Base-by-base conservation (phyloP, 2,888 invertebrate species). In the Tipula lateralis region DNA sequence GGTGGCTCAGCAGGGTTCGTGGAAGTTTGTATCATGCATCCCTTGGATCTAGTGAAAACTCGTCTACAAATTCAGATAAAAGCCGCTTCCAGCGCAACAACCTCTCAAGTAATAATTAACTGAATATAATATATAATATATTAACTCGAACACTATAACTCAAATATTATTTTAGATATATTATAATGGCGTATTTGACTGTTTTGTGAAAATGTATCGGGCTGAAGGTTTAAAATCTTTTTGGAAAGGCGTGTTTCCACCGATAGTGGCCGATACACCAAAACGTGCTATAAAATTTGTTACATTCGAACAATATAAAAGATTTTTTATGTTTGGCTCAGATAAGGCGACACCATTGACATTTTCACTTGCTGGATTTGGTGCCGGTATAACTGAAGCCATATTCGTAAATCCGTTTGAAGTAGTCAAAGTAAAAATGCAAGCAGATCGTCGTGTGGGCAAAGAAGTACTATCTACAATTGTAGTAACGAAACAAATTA, bases 11-110 rank as follows among this genome's bases (percentile, higher is more conserved):
- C 97, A 87, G 96, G 96, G 89, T 97, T 98, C 90, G 93, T 97
- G 84, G 98, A 98, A 92, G 97, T 98, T 86, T 97, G 96, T 89
- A 94, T 98, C 84, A 98, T 98, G 98, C 98, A 98, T 91, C 98
- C 98, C 0, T 91, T 98, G 89, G 98, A 98, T 90, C 92, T 98
- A 85, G 94, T 98, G 1, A 98, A 98, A 91, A 98, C 98, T 1
- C 92, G 98, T 87, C 92, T 96, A 87, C 96, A 96, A 90, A 91
- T 96, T 84, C 96, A 96, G 90, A 91, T 90, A 85, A 90, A 90
- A 86, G 87, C 86, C 29, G 86, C 87, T 36, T 86, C 86, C 6
- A 87, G 89, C 86, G 87, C 88, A 84, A 86, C 87, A 89, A 89
- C 16, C 13, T 12, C 29, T n/a, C n/a, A 16, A 24, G 34, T 81